Evolutionary conservation across 2,797 vertebrate species (phyloP), one percentile per base, ranked within the genome.

Genomic region (Sciaenops ocellatus): DNA sequence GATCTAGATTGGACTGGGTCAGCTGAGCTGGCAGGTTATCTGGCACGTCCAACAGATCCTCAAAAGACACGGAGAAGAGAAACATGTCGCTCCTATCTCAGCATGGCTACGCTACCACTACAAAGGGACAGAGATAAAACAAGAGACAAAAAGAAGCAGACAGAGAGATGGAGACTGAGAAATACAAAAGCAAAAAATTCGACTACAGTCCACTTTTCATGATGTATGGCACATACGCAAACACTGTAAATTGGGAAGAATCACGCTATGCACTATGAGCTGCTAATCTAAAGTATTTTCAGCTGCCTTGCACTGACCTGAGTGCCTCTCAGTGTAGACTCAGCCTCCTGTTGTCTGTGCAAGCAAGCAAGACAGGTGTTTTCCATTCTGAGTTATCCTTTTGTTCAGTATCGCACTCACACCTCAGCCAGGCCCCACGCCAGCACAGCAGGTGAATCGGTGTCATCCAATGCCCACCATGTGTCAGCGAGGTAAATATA

Each of bases 311-410:
- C 50, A 38, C 50, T 68, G 69, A 72, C 46, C 63, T 0, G 22
- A 73, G 75, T 9, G 65, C 59, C 56, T 69, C 55, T 61, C 38
- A 5, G 48, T 70, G 41, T 78, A 5, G 1, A 60, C 67, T 71
- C 80, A 44, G 73, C 52, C 67, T 78, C 68, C 72, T 67, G 67
- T 30, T 48, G 50, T 65, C 34, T 69, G 55, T 68, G 70, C 70
- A 78, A 83, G 71, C 75, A 61, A 80, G 18, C 54, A 24, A 61
- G 82, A 84, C 89, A 89, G 89, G 89, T 91, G 89, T 87, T 90
- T 91, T 88, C 88, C 83, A 74, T 46, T 86, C 70, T 69, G 69
- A 59, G 5, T 65, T 76, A 68, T 83, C 78, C 73, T 74, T 84
- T 68, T 62, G 64, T 80, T 73, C 46, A 69, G 62, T 66, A 56